These are phyloP conservation scores for Zhuqinia jingwanae DNA, from an alignment of 2,888 invertebrate genomes.

Conservation along the genomic window DNA sequence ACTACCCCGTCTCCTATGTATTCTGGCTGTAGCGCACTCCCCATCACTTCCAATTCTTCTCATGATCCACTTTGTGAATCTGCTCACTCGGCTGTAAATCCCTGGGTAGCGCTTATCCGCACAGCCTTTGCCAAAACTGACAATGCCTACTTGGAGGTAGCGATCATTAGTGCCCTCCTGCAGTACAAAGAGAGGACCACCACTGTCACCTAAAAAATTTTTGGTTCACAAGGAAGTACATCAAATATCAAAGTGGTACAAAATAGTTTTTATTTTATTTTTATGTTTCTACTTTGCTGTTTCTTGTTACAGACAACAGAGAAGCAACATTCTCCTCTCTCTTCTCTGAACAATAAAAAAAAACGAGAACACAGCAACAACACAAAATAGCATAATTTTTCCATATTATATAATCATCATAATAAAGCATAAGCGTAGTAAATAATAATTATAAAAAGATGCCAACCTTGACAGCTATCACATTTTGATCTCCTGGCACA, in stretches of 20 bases:
- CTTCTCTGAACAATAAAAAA: background rate
- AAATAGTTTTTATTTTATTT: background rate
- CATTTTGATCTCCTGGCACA: conserved; percentile 65
- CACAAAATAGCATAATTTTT: background rate
- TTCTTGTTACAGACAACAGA: background rate
- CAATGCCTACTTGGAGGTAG: conserved; percentile 68
- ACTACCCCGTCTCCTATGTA: conserved; percentile 6
- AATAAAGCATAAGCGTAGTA: background rate
- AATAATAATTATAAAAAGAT: conserved; percentile 1
- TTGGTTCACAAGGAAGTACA: conserved; percentile 46
- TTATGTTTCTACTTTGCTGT: background rate
- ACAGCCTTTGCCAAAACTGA: conserved; percentile 70
- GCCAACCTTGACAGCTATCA: conserved; percentile 72
- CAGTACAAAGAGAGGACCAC: conserved; percentile 60
- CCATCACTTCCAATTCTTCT: conserved; percentile 50
- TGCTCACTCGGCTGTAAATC: conserved; percentile 66
- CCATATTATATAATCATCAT: too few relatives aligned
- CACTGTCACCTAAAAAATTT: conserved; percentile 58
- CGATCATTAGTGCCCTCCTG: conserved; percentile 43
- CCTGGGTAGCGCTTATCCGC: conserved; percentile 68
- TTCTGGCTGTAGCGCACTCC: background rate
- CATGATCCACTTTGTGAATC: conserved; percentile 70
- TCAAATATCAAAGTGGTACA: background rate
- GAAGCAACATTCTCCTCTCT: background rate
- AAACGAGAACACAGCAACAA: background rate